Evolutionary conservation across 2,797 vertebrate species (phyloP).

Genomic region (Acanthurus leucopareius): DNA sequence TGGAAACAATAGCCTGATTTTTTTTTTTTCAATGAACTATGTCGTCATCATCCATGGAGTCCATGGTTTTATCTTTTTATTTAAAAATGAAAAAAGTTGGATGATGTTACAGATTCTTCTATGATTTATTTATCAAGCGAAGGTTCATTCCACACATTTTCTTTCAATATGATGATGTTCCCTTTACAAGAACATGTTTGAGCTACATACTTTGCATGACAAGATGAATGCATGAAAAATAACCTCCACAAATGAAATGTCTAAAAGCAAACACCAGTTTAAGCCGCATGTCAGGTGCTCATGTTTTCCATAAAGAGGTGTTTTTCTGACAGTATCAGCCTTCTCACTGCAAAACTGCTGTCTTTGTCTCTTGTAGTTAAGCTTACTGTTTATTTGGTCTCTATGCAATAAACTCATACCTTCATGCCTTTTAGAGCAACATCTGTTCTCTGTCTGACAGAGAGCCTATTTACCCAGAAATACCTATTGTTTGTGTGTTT

Average conservation of each 20-base stretch:
- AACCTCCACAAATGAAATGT: background rate
- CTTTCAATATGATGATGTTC: background rate
- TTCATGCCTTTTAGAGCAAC: background rate
- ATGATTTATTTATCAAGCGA: background rate
- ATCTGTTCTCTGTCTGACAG: background rate
- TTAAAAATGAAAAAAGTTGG: too few relatives aligned
- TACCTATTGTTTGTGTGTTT: slow-evolving; percentile 22
- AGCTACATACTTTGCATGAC: background rate
- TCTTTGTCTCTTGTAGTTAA: background rate
- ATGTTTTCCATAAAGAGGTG: background rate
- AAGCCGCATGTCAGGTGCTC: background rate
- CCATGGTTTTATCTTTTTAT: too few relatives aligned
- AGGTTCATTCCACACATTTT: background rate
- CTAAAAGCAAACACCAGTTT: background rate
- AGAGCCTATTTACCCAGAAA: background rate
- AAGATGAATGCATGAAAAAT: background rate
- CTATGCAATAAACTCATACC: background rate
- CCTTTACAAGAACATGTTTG: background rate
- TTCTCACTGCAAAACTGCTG: background rate
- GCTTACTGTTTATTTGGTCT: background rate
- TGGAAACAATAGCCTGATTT: background rate
- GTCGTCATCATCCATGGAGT: background rate
- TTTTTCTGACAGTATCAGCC: background rate
- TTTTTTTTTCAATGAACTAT: too few relatives aligned
- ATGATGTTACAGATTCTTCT: background rate